Conservation (phyloP, 1,140 invertebrate species). For the Hylyphantes graminicola region DNA sequence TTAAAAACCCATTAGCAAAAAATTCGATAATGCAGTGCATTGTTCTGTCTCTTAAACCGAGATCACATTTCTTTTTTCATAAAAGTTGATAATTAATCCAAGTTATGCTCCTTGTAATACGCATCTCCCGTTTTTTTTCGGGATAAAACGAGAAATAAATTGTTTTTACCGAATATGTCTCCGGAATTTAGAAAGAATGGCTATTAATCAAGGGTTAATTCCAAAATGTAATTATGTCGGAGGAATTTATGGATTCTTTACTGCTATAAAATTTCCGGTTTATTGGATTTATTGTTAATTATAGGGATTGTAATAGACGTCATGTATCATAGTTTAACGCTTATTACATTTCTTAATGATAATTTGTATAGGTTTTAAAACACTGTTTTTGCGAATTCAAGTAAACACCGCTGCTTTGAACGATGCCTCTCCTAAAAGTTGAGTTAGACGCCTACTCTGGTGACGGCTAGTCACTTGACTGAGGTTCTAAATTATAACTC, state of each 20-base stretch:
- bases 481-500: too few relatives aligned
- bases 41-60: conserved; percentile 16
- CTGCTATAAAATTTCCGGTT: too few relatives aligned
- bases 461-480: too few relatives aligned
- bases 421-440: too few relatives aligned
- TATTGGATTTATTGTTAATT: too few relatives aligned
- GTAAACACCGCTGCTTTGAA: too few relatives aligned
- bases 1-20: conserved; percentile 6
- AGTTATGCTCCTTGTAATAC: neutral
- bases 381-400: too few relatives aligned
- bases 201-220: conserved; percentile 37
- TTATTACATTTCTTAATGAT: too few relatives aligned
- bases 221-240: conserved; percentile 25
- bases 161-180: conserved; percentile 13
- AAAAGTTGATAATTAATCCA: conserved; percentile 28
- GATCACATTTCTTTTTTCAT: conserved; percentile 9
- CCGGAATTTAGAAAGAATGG: conserved; percentile 14
- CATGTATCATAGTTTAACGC: too few relatives aligned
- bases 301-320: too few relatives aligned
- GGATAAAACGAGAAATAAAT: conserved; percentile 6
- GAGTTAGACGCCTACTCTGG: too few relatives aligned
- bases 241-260: conserved; percentile 11
- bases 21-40: conserved; percentile 22
- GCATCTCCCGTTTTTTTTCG: conserved; percentile 21
- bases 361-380: too few relatives aligned